Conservation (phyloP, 2,888 invertebrate species). For the Tachina fera region DNA sequence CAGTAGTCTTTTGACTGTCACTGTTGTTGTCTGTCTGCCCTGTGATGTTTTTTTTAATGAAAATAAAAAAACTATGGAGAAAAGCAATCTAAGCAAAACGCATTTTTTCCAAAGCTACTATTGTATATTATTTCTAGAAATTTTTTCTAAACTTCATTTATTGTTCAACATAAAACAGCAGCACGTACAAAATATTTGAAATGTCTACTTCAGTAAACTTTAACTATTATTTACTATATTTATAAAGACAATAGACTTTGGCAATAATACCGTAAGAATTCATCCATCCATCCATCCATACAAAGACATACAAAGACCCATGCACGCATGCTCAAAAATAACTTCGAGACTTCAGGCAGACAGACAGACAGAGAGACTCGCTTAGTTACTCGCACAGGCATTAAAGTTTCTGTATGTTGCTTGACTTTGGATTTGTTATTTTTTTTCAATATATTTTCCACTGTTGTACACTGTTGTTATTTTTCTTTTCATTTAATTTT, state of each 20-base stretch:
- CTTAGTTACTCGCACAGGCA: slow-evolving; percentile 68
- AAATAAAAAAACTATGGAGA: background rate
- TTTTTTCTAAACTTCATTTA: slow-evolving; percentile 34
- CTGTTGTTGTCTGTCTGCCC: slow-evolving; percentile 37
- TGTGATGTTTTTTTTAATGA: slow-evolving; percentile 49
- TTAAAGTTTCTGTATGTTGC: slow-evolving; percentile 47
- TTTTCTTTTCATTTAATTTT: too few species aligned
- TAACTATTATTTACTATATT: slow-evolving; percentile 67
- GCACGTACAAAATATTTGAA: slow-evolving; percentile 71
- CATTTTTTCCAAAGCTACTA: slow-evolving; percentile 39
- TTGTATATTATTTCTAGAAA: slow-evolving; percentile 12
- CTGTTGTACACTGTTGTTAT: slow-evolving; percentile 48
- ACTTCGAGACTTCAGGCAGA: slow-evolving; percentile 55
- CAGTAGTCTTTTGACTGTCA: slow-evolving; percentile 58
- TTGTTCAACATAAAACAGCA: slow-evolving; percentile 56
- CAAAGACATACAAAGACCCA: background rate
- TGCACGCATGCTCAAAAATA: slow-evolving; percentile 16
- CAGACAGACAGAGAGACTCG: slow-evolving; percentile 71
- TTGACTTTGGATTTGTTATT: slow-evolving; percentile 12
- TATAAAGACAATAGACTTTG: slow-evolving; percentile 68
- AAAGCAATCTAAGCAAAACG: slow-evolving; percentile 52
- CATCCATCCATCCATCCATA: slow-evolving; percentile 38
- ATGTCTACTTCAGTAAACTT: slow-evolving; percentile 71
- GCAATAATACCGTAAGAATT: slow-evolving; percentile 70
- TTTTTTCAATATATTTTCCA: slow-evolving; percentile 20